Percentiles rank a stretch among this genome's conserved stretches.
Evolutionary conservation across 1,140 invertebrate species (phyloP).

Genomic region (Hylaeus anthracinus): DNA sequence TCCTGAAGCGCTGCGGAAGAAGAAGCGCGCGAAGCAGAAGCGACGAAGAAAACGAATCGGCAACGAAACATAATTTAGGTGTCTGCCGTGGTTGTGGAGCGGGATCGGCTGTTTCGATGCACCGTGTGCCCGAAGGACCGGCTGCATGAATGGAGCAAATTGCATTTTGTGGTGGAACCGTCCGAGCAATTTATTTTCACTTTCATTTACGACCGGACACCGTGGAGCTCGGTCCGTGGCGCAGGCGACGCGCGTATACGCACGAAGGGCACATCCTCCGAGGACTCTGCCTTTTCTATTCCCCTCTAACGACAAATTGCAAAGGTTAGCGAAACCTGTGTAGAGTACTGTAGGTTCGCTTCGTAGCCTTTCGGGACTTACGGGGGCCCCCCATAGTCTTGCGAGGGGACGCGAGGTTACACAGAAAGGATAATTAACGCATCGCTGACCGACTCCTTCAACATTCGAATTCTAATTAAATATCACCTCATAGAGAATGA

Average conservation of each 20-base stretch:
- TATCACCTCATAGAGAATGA: too few relatives aligned
- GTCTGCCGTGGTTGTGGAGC: slow-evolving; percentile 13
- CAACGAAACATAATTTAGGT: slow-evolving; percentile 50
- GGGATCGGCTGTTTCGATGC: neutral
- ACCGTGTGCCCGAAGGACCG: slow-evolving; percentile 18
- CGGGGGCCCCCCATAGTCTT: too few relatives aligned
- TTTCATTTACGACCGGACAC: slow-evolving; percentile 48
- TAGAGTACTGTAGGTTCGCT: too few relatives aligned
- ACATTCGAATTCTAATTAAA: too few relatives aligned
- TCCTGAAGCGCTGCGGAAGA: neutral
- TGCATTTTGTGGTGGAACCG: slow-evolving; percentile 49
- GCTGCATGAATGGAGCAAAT: slow-evolving; percentile 53
- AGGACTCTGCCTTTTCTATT: neutral
- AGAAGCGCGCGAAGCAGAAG: neutral
- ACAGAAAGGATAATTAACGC: too few relatives aligned
- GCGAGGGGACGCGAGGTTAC: too few relatives aligned
- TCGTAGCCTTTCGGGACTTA: too few relatives aligned
- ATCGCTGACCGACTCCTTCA: too few relatives aligned
- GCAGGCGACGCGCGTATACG: neutral
- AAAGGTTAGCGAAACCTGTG: neutral
- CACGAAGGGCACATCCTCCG: neutral
- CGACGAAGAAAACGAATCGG: slow-evolving; percentile 27
- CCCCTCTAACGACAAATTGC: neutral
- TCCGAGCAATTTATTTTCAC: slow-evolving; percentile 60
- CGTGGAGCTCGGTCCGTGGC: neutral